Conservation (phyloP, 2,888 invertebrate species). For the Balanococcus diminutus region DNA sequence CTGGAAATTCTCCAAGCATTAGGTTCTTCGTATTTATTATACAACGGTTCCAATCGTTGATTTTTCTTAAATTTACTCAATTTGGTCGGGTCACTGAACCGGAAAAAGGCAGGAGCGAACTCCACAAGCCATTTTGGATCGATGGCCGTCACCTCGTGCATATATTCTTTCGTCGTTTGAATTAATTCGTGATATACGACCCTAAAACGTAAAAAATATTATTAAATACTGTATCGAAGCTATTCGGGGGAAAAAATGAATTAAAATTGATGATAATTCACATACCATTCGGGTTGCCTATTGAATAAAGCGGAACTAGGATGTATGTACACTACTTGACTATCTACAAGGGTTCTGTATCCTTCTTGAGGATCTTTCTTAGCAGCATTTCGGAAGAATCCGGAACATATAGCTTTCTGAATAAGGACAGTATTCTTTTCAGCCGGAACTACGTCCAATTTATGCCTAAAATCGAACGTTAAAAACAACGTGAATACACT, state of each 20-base stretch:
- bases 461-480: constrained; percentile 69
- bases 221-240: too few species aligned
- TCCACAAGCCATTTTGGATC: constrained; percentile 99
- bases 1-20: constrained; percentile 99
- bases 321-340: constrained; percentile 98
- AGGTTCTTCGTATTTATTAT: constrained; percentile 98
- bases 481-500: constrained; percentile 56
- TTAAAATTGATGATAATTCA: neutral
- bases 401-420: constrained; percentile 97
- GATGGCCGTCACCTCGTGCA: constrained; percentile 96
- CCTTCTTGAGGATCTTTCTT: constrained; percentile 99
- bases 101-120: constrained; percentile 98
- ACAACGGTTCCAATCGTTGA: constrained; percentile 94
- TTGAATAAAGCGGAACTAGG: constrained; percentile 98
- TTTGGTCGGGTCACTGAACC: constrained; percentile 97
- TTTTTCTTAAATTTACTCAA: constrained; percentile 99
- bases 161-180: constrained; percentile 98
- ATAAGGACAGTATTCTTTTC: constrained; percentile 93
- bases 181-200: constrained; percentile 98
- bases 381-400: constrained; percentile 97
- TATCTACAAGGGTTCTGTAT: constrained; percentile 95
- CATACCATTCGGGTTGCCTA: constrained; percentile 94
- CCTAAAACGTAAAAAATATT: constrained; percentile 65
- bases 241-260: neutral
- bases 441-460: constrained; percentile 94